Evolutionary conservation across 1,140 invertebrate species (phyloP), one percentile per base, ranked within the genome.

Genomic region (Danaus plexippus): DNA sequence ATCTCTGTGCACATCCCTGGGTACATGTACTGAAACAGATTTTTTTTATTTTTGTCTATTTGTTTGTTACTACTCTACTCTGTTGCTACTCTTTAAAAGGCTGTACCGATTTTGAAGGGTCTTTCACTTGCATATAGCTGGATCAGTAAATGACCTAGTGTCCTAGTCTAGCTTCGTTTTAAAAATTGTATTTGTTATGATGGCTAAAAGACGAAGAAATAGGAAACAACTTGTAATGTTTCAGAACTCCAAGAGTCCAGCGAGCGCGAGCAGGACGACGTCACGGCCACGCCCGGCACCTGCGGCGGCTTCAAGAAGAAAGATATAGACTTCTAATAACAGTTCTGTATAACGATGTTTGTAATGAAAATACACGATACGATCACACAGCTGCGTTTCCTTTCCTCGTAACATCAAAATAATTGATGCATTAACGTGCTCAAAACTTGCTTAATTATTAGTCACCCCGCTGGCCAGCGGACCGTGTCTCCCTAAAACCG

Each of bases 191-290:
- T 32, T 32, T 8, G 7, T 32, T 32, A 32, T 32, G 2, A 32
- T 32, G 22, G 22, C 7, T 32, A 32, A 3, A 8, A 32, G 7
- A 32, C 22, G 22, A 32, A 32, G 18, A n/a, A n/a, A n/a, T n/a
- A n/a, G n/a, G n/a, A n/a, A 43, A 50, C 50, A 46, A 42, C 62
- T 64, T 59, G 49, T 32, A 32, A 32, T 32, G 7, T 84, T 88
- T 55, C 66, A 75, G 93, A 94, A 80, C 83, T 94, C 10, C 89
- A 89, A 66, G 92, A 94, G 43, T 90, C 91, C 9, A 87, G 88
- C 40, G 90, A 92, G 69, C 79, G 92, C 18, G 90, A 92, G 68
- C 92, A 93, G 79, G 92, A 93, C 64, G 92, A 93, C 54, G 85
- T 87, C 42, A 79, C 82, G 42, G 73, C 81, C 5, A 64, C 64